Evolutionary conservation across 2,113 vertebrate genomes (phyloP).

Genomic region (Acrocephalus kingi): DNA sequence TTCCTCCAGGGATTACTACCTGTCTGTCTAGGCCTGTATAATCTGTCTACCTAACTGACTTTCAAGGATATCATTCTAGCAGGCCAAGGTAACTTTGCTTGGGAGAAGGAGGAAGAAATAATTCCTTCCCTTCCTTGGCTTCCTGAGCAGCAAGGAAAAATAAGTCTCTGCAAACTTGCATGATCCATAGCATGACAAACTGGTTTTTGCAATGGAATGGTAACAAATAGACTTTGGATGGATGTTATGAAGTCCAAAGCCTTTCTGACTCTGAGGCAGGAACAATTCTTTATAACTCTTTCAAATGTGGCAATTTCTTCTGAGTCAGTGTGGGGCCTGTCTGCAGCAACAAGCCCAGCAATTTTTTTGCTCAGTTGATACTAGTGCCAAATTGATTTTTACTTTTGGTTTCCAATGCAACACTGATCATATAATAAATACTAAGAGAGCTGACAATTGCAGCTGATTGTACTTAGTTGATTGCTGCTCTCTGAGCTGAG

Average conservation of each 20-base stretch:
- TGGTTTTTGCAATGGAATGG: background rate
- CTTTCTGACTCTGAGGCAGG: background rate
- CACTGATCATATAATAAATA: slow-evolving; percentile 16
- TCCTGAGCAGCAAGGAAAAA: background rate
- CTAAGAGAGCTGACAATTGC: background rate
- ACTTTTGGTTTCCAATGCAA: slow-evolving; percentile 4
- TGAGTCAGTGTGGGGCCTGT: background rate
- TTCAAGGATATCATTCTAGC: background rate
- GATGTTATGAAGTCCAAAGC: background rate
- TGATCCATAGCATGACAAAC: background rate
- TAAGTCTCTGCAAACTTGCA: background rate
- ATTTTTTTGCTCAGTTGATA: background rate
- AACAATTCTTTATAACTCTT: background rate
- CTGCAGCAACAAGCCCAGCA: background rate
- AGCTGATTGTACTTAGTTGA: background rate
- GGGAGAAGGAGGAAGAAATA: background rate
- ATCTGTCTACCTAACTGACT: background rate
- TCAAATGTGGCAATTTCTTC: background rate
- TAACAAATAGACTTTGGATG: background rate
- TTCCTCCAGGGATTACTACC: background rate
- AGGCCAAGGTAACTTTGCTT: background rate
- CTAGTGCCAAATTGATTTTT: slow-evolving; percentile 36
- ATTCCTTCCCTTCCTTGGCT: background rate
- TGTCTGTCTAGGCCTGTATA: background rate
- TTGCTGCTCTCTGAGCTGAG: background rate